These are phyloP conservation scores for Rhizomys pruinosus DNA, from an alignment of 2,113 vertebrate genomes.

Conservation along the genomic window DNA sequence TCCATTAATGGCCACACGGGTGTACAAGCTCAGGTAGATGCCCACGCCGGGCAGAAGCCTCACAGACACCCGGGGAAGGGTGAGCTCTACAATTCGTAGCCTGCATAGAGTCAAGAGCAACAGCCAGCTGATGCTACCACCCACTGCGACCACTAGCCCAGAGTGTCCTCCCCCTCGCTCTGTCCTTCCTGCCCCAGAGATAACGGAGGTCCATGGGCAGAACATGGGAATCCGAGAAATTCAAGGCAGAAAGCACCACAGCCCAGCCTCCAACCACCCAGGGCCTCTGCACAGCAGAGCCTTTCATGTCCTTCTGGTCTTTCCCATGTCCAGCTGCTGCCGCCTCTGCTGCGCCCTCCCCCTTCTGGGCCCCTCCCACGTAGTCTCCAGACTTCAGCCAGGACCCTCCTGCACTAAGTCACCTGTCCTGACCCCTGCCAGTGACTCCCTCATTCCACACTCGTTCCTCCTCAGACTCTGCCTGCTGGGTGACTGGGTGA, in stretches of 20 bases:
- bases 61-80: conserved; percentile 79
- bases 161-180: fast-evolving
- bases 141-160: fast-evolving
- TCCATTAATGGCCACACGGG: conserved; percentile 75
- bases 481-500: no score
- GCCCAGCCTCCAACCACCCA: neutral
- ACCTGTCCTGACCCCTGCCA: neutral
- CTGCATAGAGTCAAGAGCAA: neutral
- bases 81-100: conserved; percentile 79
- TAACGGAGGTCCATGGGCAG: neutral
- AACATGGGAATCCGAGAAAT: neutral
- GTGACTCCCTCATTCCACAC: neutral
- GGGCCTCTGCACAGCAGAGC: neutral
- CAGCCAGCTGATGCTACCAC: fast-evolving
- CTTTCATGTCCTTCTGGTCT: neutral
- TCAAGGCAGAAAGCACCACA: neutral
- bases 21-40: conserved; percentile 76
- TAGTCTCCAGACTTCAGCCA: neutral
- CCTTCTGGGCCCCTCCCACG: neutral
- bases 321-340: neutral
- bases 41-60: conserved; percentile 79
- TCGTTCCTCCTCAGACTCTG: neutral
- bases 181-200: neutral
- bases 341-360: neutral
- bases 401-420: conserved; percentile 21